phyloP scores from a whole-genome alignment of 2,113 vertebrate genomes.

The Etheostoma spectabile region DNA sequence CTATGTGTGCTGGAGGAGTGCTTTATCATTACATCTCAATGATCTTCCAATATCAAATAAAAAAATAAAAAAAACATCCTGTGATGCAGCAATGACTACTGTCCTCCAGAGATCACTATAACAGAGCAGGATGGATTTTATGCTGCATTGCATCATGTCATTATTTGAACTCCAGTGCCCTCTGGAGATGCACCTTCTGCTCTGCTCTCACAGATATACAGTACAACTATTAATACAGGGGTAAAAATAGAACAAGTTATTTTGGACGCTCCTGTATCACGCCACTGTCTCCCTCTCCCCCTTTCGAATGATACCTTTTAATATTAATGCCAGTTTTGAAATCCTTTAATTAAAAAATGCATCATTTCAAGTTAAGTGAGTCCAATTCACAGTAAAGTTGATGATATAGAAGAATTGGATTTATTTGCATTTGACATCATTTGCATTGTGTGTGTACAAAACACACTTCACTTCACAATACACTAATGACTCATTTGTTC shows the following conservation, averaged over 20 bases:
- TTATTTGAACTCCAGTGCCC: conserved; percentile 36
- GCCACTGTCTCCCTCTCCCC: neutral
- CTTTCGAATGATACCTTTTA: conserved; percentile 1
- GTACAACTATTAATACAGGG: conserved; percentile 35
- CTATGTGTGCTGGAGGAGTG: neutral
- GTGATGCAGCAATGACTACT: neutral
- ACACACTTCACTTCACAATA: neutral
- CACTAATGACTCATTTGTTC: neutral
- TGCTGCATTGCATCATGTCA: conserved; percentile 1
- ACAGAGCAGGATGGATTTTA: neutral
- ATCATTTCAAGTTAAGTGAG: neutral
- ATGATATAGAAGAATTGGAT: neutral
- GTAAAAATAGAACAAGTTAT: conserved; percentile 50
- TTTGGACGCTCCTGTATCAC: conserved; percentile 4
- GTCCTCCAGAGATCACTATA: neutral
- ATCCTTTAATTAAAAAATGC: neutral
- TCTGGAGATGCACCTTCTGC: conserved; percentile 25
- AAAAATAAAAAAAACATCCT: neutral
- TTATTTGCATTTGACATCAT: neutral
- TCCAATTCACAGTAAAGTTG: neutral
- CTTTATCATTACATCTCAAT: neutral
- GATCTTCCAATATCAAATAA: neutral
- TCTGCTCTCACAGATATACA: neutral
- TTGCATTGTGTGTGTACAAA: neutral
- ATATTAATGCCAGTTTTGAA: neutral